Evolutionary conservation across 1,140 invertebrate species (phyloP), one percentile per base, ranked within the genome.

Genomic region (Drosophila sechellia): DNA sequence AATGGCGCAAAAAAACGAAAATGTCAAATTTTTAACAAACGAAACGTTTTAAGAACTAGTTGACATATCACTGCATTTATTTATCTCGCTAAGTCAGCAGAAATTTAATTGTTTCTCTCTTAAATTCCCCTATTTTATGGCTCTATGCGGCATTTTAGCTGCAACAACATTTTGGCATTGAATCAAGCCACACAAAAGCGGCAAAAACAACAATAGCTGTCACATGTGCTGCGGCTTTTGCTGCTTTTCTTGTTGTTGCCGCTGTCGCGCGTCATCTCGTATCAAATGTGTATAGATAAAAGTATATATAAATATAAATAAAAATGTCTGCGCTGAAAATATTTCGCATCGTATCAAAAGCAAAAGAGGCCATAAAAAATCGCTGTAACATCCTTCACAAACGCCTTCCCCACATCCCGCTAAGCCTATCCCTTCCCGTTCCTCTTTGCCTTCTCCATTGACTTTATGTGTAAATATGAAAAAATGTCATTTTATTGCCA

Each of bases 381-480:
- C 40, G 65, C 58, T 77, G 73, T 77, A 68, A 77, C 73, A 77
- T 77, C 50, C 73, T 77, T 77, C 63, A 77, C 49, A 56, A 56
- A 12, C 17, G 22, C 37, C 15, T 6, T 8, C 42, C 17, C 4
- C 15, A 11, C 6, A 42, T 6, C 48, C 56, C n/a, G 12, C 25
- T 56, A 63, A 57, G 42, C 57, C 74, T 59, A 72, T 34, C 13
- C 43, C 40, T 39, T 64, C 39, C 43, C 61, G 27, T 31, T 40
- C 11, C 40, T 27, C 37, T 10, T 25, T 27, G 17, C 43, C 11
- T 39, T 13, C 13, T 37, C 65, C 83, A 50, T 76, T 89, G 84
- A 89, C 83, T 87, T 89, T 83, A 89, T 89, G 84, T 89, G 84
- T 84, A 89, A 89, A 89, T 89, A 89, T 89, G 84, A 89, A 89